These are phyloP conservation scores for Pogonocherus hispidulus DNA, from an alignment of 2,888 invertebrate species.

Conservation along the genomic window DNA sequence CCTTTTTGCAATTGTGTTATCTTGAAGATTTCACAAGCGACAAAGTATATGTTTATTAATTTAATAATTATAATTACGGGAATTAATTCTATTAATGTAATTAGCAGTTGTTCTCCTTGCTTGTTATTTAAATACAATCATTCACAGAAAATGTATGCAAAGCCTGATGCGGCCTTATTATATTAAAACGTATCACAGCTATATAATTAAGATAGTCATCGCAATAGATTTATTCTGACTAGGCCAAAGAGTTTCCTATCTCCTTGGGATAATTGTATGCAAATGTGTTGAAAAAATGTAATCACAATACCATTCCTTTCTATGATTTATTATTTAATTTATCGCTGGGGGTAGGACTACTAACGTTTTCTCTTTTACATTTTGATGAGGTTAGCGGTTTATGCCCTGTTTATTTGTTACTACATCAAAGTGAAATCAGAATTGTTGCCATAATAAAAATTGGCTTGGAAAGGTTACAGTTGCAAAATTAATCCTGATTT, in stretches of 20 bases:
- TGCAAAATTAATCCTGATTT: too few species aligned
- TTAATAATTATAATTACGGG: too few species aligned
- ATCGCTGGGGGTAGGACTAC: not conserved
- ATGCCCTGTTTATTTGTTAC: too few species aligned
- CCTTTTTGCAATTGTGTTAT: too few species aligned
- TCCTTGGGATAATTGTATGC: conserved; percentile 15
- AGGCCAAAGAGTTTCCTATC: not conserved
- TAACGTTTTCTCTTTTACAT: not conserved
- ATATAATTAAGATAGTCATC: conserved; percentile 13
- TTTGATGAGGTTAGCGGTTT: not conserved
- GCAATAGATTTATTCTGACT: conserved; percentile 14
- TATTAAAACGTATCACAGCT: not conserved
- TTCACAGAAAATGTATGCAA: conserved; percentile 14
- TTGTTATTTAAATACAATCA: conserved; percentile 11
- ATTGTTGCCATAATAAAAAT: too few species aligned
- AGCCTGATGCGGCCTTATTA: not conserved
- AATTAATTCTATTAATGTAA: conserved; percentile 6
- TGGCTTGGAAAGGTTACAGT: too few species aligned
- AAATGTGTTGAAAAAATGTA: conserved; percentile 1
- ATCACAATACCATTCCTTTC: not conserved
- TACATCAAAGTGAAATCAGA: too few species aligned
- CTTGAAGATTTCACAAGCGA: too few species aligned
- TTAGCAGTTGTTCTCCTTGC: not conserved
- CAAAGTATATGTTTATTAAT: too few species aligned
- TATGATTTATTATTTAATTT: conserved; percentile 1